Evolutionary conservation across 2,888 invertebrate species (phyloP), one percentile per base, ranked within the genome.

Genomic region (Brachynemurus nebulosus): DNA sequence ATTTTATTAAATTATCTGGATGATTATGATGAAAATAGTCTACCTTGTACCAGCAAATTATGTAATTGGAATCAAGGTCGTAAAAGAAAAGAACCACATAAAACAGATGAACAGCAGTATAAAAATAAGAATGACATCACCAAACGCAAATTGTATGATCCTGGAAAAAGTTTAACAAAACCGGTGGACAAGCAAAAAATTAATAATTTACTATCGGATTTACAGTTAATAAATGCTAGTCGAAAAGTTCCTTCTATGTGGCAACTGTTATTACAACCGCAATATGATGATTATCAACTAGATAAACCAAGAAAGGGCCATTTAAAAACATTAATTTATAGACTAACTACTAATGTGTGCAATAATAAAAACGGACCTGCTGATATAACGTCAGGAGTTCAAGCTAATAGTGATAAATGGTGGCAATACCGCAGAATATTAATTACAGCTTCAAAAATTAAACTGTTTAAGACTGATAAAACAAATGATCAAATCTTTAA

Each of bases 371-470:
- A 23, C 20, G 47, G 44, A 36, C 43, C 44, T 39, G 27, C 40
- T 16, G 45, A 45, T 43, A 40, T 49, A 45, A 49, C 49, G 2
- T 41, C 30, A 8, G 46, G 41, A 17, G 33, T 14, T 34, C 47
- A 49, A 43, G n/a, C 27, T 34, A 17, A 44, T 27, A 23, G 27
- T 38, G 41, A 44, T 25, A 42, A 48, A 44, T 51, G 49, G 50
- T 44, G 44, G 48, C 47, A 45, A 49, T 42, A 19, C n/a, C 40
- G 49, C 17, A 48, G 47, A 48, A 38, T 52, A n/a, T 42, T 50
- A 38, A 46, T 52, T 20, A 51, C 50, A 42, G 50, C 50, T 27
- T 52, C 49, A 8, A 48, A 48, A 45, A 45, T 51, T 19, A 49
- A 46, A 40, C 20, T 7, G 23, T 45, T 50, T 42, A 44, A 11